Conservation (phyloP, 2,888 invertebrate species). For the Silvanus unidentatus region DNA sequence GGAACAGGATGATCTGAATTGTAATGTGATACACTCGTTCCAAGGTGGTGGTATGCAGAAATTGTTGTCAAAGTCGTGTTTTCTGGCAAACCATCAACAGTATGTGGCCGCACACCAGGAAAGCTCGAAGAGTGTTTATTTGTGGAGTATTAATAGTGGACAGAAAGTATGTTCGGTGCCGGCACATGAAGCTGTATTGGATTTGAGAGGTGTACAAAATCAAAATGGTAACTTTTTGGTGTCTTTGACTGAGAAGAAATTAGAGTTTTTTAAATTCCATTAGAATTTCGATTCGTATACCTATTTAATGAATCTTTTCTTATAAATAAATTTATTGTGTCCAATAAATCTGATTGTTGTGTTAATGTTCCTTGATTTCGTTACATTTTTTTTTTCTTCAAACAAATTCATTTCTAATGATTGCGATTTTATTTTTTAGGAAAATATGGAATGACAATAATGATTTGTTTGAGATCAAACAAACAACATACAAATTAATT, state of each 20-base stretch:
- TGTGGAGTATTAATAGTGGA: slow-evolving; percentile 58
- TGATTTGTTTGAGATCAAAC: no score
- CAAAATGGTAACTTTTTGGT: slow-evolving; percentile 54
- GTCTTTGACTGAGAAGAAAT: slow-evolving; percentile 60
- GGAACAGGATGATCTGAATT: slow-evolving; percentile 48
- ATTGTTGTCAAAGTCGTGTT: slow-evolving; percentile 60
- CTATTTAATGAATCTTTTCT: no score
- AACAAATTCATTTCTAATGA: no score
- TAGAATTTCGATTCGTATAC: not conserved
- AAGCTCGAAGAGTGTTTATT: slow-evolving; percentile 56
- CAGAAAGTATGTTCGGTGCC: slow-evolving; percentile 52
- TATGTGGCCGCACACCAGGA: slow-evolving; percentile 73
- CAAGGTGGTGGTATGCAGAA: slow-evolving; percentile 63
- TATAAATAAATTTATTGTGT: no score
- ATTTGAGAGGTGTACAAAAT: slow-evolving; percentile 57
- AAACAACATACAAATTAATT: no score
- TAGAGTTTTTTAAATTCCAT: slow-evolving; percentile 59
- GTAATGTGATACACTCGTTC: slow-evolving; percentile 57
- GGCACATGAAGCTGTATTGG: slow-evolving; percentile 61
- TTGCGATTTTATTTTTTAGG: no score
- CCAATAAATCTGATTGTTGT: no score
- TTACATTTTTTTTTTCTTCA: no score
- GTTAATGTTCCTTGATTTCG: no score
- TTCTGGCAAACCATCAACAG: slow-evolving; percentile 52
- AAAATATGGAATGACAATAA: no score